Evolutionary conservation across 2,888 invertebrate genomes (phyloP).

Genomic region (Acanthosoma haemorrhoidale): DNA sequence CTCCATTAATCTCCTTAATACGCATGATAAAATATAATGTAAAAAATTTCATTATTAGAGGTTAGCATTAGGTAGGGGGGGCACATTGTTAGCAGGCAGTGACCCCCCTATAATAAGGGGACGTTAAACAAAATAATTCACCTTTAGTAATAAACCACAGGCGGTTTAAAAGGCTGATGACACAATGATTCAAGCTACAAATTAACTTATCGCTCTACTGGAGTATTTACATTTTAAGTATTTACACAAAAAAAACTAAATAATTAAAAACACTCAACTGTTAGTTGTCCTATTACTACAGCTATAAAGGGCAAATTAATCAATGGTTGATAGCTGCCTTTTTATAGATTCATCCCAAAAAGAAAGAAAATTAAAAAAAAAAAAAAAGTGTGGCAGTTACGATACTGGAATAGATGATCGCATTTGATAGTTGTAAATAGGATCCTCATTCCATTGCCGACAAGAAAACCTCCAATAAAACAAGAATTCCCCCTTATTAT

Average conservation of each 20-base stretch:
- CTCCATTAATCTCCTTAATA: not conserved
- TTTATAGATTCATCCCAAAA: too few species aligned
- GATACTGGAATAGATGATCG: not conserved
- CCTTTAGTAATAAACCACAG: not conserved
- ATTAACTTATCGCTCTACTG: too few species aligned
- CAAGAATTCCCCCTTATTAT: conserved; percentile 13
- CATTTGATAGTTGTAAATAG: not conserved
- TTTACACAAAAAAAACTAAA: too few species aligned
- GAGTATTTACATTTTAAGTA: too few species aligned
- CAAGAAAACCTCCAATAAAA: conserved; percentile 5
- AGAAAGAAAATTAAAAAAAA: too few species aligned
- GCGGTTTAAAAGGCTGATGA: too few species aligned
- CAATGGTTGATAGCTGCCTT: too few species aligned
- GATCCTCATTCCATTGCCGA: not conserved
- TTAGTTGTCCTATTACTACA: too few species aligned
- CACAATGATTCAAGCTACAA: too few species aligned
- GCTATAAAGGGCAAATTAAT: too few species aligned
- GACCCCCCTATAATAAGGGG: not conserved
- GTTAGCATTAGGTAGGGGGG: not conserved
- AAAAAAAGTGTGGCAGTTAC: not conserved
- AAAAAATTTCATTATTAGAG: conserved; percentile 2
- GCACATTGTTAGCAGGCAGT: not conserved
- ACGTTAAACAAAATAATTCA: conserved; percentile 1
- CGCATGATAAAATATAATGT: conserved; percentile 10
- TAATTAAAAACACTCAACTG: too few species aligned